These are phyloP conservation scores for Pluvialis apricaria DNA, from an alignment of 2,113 vertebrate species.

Conservation along the genomic window DNA sequence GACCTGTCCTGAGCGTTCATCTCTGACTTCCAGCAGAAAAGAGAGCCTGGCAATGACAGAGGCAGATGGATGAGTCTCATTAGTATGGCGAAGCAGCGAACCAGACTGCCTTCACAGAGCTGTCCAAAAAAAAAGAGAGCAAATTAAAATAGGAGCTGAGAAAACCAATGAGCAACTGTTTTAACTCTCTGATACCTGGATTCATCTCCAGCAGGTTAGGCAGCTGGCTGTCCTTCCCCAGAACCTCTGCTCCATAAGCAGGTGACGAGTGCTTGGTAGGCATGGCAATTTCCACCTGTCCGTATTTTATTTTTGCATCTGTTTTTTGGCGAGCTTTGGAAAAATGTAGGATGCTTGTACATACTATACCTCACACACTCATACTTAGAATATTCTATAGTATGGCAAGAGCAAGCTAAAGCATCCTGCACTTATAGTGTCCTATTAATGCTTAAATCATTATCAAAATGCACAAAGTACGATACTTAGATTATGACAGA, in stretches of 20 bases:
- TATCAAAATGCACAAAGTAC: background rate
- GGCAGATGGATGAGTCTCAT: slow-evolving; percentile 90
- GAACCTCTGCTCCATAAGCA: slow-evolving; percentile 19
- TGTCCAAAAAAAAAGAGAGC: slow-evolving; percentile 81
- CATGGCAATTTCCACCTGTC: background rate
- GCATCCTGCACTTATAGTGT: background rate
- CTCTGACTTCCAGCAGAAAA: slow-evolving; percentile 89
- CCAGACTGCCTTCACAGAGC: slow-evolving; percentile 85
- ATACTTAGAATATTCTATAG: background rate
- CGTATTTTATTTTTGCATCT: background rate
- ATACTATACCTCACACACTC: background rate
- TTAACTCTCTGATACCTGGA: slow-evolving; percentile 82
- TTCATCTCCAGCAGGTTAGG: slow-evolving; percentile 39
- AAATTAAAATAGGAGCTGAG: slow-evolving; percentile 83
- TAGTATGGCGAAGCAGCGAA: slow-evolving; percentile 84
- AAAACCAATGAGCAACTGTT: slow-evolving; percentile 77
- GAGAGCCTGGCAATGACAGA: slow-evolving; percentile 86
- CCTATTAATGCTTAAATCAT: background rate
- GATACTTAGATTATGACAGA: background rate
- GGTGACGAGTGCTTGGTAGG: background rate
- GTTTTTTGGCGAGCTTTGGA: background rate
- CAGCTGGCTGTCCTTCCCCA: slow-evolving; percentile 4
- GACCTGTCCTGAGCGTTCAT: slow-evolving; percentile 91
- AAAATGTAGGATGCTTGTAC: background rate
- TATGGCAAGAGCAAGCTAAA: background rate